These are phyloP conservation scores for Tragulus kanchil DNA, from an alignment of 2,113 vertebrate species.

Conservation along the genomic window DNA sequence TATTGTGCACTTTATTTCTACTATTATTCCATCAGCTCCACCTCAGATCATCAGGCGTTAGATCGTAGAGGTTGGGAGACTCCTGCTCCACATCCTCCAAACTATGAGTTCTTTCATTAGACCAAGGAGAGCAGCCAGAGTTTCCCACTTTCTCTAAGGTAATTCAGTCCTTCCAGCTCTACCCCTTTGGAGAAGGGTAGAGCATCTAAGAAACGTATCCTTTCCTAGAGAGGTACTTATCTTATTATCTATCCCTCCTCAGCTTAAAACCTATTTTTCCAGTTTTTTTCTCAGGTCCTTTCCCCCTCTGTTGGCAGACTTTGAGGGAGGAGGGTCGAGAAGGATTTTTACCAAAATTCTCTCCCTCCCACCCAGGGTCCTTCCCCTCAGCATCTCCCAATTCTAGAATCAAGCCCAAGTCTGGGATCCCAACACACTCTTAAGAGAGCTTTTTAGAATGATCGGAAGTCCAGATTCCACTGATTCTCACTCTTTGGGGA, in stretches of 20 bases:
- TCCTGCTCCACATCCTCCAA: not conserved
- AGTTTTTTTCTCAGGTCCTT: not conserved
- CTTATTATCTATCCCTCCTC: not conserved
- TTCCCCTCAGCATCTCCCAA: no score
- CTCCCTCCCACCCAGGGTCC: not conserved
- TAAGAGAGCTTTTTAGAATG: not conserved
- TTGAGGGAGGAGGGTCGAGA: not conserved
- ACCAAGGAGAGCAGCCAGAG: not conserved
- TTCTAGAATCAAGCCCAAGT: not conserved
- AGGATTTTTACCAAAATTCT: not conserved
- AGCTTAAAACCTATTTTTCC: not conserved
- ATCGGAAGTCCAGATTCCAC: not conserved
- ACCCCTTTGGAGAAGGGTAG: not conserved
- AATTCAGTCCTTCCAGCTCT: not conserved
- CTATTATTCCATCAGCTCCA: not conserved
- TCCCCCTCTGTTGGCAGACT: not conserved
- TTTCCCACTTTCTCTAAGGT: not conserved
- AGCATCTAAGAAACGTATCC: not conserved
- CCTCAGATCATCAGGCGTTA: not conserved
- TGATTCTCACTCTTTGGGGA: not conserved
- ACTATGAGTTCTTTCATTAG: not conserved
- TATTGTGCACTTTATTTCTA: not conserved
- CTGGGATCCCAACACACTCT: not conserved
- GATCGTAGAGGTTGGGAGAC: not conserved
- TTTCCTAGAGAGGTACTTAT: not conserved